A percentile compares a stretch with the other conserved stretches of the same genome.
These are phyloP conservation scores for Lasiurus cinereus DNA, from an alignment of 2,113 vertebrate species.

Conservation along the genomic window DNA sequence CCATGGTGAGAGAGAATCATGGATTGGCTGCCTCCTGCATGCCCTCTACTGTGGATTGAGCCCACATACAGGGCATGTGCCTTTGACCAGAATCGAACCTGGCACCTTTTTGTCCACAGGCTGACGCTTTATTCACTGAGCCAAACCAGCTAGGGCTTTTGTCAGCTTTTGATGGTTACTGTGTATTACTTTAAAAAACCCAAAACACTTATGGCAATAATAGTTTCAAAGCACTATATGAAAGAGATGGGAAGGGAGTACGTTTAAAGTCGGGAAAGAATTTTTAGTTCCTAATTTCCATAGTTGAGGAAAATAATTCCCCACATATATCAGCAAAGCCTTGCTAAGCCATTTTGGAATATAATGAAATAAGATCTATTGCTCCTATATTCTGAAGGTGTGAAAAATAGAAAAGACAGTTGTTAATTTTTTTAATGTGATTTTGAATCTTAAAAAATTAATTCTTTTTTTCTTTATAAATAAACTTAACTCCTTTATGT, in stretches of 20 bases:
- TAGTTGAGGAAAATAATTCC: background rate
- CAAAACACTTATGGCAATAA: background rate
- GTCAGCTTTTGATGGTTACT: background rate
- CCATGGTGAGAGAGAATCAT: too few relatives aligned
- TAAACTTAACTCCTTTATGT: background rate
- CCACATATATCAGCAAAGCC: background rate
- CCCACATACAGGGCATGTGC: too few relatives aligned
- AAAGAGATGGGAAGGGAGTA: background rate
- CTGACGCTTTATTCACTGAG: too few relatives aligned
- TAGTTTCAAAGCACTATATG: background rate
- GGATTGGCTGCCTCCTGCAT: too few relatives aligned
- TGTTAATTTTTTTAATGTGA: slow-evolving; percentile 6
- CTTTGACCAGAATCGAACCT: too few relatives aligned
- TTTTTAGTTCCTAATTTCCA: background rate
- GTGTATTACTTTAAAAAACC: background rate
- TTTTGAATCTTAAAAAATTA: slow-evolving; percentile 22
- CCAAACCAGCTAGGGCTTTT: background rate
- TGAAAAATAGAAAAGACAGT: background rate
- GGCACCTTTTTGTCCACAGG: too few relatives aligned
- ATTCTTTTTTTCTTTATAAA: background rate
- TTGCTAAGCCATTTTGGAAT: background rate
- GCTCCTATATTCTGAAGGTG: background rate
- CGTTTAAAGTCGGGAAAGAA: background rate
- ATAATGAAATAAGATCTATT: background rate
- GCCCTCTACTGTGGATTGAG: too few relatives aligned